phyloP scores from a whole-genome alignment of 1,140 invertebrate genomes.

The Reticulitermes speratus region DNA sequence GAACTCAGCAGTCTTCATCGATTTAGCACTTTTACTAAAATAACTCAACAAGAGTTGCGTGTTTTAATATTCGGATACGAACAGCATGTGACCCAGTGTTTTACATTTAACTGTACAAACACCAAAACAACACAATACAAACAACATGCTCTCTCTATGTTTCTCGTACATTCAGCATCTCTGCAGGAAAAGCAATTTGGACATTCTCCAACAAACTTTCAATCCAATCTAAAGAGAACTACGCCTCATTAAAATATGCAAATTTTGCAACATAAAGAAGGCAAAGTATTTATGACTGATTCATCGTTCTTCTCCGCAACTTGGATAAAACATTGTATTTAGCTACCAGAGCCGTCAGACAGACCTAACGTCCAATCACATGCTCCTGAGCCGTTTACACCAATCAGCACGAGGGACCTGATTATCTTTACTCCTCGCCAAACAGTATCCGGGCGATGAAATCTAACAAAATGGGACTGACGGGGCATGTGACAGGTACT shows the following conservation, averaged over 20 bases:
- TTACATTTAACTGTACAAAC: background rate
- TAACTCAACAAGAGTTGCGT: background rate
- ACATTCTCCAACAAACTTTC: background rate
- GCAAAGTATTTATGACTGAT: background rate
- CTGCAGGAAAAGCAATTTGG: background rate
- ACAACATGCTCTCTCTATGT: background rate
- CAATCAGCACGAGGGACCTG: too few relatives aligned
- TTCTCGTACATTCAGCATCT: background rate
- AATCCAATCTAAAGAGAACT: conserved; percentile 23
- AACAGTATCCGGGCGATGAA: too few relatives aligned
- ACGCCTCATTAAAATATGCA: conserved; percentile 27
- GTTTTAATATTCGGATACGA: background rate
- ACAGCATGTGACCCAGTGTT: background rate
- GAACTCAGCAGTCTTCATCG: too few relatives aligned
- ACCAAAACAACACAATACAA: background rate
- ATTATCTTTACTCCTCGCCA: too few relatives aligned
- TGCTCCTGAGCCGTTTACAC: too few relatives aligned
- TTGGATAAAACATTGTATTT: background rate
- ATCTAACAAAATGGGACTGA: too few relatives aligned
- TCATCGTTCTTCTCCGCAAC: background rate
- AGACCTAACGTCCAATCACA: too few relatives aligned
- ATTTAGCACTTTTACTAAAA: too few relatives aligned
- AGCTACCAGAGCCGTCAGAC: background rate
- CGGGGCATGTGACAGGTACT: too few relatives aligned
- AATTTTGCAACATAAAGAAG: background rate